These are phyloP conservation scores for Clarias gariepinus DNA, from an alignment of 2,113 vertebrate species.

Conservation along the genomic window DNA sequence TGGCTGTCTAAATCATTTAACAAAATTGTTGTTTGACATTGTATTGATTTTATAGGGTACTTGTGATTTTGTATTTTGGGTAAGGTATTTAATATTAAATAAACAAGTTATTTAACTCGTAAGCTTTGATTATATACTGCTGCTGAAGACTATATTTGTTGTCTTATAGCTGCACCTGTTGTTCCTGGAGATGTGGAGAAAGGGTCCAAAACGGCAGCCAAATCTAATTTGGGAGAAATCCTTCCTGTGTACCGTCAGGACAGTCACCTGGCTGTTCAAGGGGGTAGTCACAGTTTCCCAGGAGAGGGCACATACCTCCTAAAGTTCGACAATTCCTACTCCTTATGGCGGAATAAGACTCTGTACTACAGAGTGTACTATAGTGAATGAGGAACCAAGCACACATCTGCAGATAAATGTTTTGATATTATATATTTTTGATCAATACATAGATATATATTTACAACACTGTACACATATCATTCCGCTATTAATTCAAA, in stretches of 20 bases:
- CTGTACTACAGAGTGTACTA: constrained; percentile 97
- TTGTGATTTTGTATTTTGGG: not conserved
- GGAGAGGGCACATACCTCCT: constrained; percentile 95
- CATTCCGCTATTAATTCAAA: constrained; percentile 58
- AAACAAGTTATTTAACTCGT: not conserved
- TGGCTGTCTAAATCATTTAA: not conserved
- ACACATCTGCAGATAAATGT: constrained; percentile 60
- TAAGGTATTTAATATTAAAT: not conserved
- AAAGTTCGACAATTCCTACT: constrained; percentile 98
- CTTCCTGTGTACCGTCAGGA: constrained; percentile 91
- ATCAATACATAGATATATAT: constrained; percentile 48
- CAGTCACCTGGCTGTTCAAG: constrained; percentile 87
- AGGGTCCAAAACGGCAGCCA: constrained; percentile 80
- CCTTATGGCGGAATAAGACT: constrained; percentile 95
- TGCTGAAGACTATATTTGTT: not conserved
- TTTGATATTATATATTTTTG: constrained; percentile 68
- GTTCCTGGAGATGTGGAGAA: constrained; percentile 89
- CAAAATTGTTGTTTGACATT: not conserved
- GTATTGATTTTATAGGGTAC: not conserved
- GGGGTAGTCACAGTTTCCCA: constrained; percentile 92
- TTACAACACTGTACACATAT: constrained; percentile 42
- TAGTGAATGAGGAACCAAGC: constrained; percentile 71
- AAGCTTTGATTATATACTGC: not conserved
- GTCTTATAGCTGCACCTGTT: constrained; percentile 74
- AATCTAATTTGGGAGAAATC: constrained; percentile 87